Evolutionary conservation across 2,797 vertebrate species (phyloP).

Genomic region (Cyprinella venusta): DNA sequence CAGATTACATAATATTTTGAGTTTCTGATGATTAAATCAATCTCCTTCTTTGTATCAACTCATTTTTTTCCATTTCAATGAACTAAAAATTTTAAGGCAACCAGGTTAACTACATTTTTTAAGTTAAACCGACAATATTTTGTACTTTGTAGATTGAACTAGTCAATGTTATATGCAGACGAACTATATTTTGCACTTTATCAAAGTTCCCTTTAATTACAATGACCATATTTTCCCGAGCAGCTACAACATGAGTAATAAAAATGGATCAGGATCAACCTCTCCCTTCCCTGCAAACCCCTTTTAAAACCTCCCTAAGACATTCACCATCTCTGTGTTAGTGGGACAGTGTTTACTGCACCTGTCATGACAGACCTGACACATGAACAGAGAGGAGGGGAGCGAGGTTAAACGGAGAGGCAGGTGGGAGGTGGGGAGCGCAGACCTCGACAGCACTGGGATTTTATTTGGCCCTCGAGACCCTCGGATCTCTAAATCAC

Average conservation of each 20-base stretch:
- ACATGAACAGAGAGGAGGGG: conserved; percentile 63
- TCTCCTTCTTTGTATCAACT: no score
- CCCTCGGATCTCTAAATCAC: conserved; percentile 56
- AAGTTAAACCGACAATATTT: no score
- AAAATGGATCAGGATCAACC: conserved; percentile 45
- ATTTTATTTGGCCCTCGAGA: conserved; percentile 51
- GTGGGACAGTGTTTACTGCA: conserved; percentile 68
- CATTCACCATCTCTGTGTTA: conserved; percentile 64
- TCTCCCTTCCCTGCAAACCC: conserved; percentile 49
- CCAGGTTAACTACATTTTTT: no score
- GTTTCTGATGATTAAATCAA: no score
- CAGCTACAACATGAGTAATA: conserved; percentile 12
- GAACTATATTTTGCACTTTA: not conserved
- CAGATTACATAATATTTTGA: no score
- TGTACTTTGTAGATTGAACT: no score
- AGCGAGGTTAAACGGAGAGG: conserved; percentile 47
- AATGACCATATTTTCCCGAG: not conserved
- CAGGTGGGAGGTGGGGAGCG: conserved; percentile 36
- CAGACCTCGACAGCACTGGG: conserved; percentile 19
- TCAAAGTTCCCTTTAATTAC: conserved; percentile 8
- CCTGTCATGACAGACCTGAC: conserved; percentile 66
- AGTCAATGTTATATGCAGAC: not conserved
- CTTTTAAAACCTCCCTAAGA: conserved; percentile 56
- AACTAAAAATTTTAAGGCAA: no score
- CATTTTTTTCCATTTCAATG: no score